A percentile compares a stretch with the other conserved stretches of the same genome.
Evolutionary conservation across 2,888 invertebrate species (phyloP).

Genomic region (Blastobasis adustella): DNA sequence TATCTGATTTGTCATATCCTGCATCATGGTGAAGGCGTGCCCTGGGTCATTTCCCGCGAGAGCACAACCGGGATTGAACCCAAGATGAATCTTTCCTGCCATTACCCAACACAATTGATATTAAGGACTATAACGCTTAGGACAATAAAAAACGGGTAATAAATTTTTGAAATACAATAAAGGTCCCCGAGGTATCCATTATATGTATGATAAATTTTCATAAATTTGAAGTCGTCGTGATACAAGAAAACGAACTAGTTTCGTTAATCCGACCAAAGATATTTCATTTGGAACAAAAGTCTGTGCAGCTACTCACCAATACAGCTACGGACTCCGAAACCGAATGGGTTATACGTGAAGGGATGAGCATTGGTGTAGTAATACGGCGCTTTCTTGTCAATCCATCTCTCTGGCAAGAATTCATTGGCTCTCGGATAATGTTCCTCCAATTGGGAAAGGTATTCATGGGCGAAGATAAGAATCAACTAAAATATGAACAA

Average conservation of each 20-base stretch:
- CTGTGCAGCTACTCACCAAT: slow-evolving; percentile 48
- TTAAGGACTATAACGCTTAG: neutral
- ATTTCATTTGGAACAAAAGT: neutral
- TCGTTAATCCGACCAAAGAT: neutral
- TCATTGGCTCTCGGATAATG: slow-evolving; percentile 75
- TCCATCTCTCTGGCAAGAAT: slow-evolving; percentile 85
- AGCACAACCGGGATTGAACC: too few species aligned
- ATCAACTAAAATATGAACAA: slow-evolving; percentile 11
- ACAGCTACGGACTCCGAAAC: slow-evolving; percentile 78
- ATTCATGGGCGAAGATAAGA: slow-evolving; percentile 59
- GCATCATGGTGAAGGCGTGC: too few species aligned
- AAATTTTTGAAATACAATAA: too few species aligned
- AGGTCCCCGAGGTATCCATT: too few species aligned
- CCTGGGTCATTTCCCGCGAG: too few species aligned
- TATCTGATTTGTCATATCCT: too few species aligned
- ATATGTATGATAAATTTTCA: too few species aligned
- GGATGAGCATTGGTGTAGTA: slow-evolving; percentile 60
- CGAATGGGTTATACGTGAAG: slow-evolving; percentile 76
- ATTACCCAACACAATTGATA: too few species aligned
- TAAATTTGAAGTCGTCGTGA: too few species aligned
- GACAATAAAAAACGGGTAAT: too few species aligned
- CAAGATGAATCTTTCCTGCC: too few species aligned
- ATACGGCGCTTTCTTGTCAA: slow-evolving; percentile 32
- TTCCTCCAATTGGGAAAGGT: slow-evolving; percentile 74
- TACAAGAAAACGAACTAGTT: neutral